Percentiles rank a stretch among this genome's conserved stretches.
Conservation (phyloP, 2,113 vertebrate genomes). For the Cyprinodon brontotheroides region DNA sequence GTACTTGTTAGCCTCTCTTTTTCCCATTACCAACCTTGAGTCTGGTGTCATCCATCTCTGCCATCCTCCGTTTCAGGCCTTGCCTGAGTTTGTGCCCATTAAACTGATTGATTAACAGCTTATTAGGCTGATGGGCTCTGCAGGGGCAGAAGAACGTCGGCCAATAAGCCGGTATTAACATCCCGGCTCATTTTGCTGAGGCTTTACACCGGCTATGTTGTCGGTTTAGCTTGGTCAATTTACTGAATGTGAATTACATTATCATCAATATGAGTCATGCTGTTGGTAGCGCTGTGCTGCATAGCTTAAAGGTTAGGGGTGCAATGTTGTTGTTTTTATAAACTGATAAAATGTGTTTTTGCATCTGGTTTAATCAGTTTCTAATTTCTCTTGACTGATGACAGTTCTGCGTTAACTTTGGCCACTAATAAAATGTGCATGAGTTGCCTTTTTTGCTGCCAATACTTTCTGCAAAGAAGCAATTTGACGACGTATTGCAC, state of each 20-base stretch:
- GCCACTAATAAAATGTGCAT: background rate
- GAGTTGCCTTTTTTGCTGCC: background rate
- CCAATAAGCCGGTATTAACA: constrained; percentile 46
- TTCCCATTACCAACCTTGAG: constrained; percentile 32
- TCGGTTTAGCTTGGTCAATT: constrained; percentile 6
- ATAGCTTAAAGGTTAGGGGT: background rate
- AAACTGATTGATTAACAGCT: constrained; percentile 68
- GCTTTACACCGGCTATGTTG: constrained; percentile 22
- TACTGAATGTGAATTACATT: constrained; percentile 1
- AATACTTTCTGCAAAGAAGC: background rate
- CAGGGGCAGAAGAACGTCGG: constrained; percentile 36
- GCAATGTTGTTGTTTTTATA: background rate
- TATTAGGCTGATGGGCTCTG: constrained; percentile 71
- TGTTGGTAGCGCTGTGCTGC: background rate
- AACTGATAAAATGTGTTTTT: constrained; percentile 2
- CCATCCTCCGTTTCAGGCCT: constrained; percentile 39
- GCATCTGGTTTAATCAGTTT: constrained; percentile 4
- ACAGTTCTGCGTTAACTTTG: constrained; percentile 27
- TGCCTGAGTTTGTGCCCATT: constrained; percentile 39
- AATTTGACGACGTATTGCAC: background rate
- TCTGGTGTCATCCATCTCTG: constrained; percentile 57
- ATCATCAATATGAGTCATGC: background rate
- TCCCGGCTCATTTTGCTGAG: constrained; percentile 23
- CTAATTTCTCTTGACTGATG: background rate
- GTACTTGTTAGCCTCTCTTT: constrained; percentile 10